Conservation (phyloP, 2,888 invertebrate genomes). For the Dilophus febrilis region DNA sequence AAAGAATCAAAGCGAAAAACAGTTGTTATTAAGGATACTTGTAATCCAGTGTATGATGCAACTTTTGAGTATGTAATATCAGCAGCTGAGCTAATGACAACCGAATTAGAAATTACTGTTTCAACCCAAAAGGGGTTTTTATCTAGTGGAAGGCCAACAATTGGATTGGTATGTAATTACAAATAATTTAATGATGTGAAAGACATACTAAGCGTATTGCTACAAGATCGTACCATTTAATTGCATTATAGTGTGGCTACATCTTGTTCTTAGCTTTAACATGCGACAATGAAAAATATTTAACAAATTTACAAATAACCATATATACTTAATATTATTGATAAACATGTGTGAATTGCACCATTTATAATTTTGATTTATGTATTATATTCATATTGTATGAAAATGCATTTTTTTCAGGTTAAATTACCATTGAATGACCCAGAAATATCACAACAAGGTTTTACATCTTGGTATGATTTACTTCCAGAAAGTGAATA, state of each 20-base stretch:
- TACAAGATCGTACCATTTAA: too few species aligned
- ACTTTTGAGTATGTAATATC: conserved; percentile 79
- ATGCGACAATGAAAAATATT: too few species aligned
- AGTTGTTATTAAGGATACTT: conserved; percentile 63
- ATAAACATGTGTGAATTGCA: too few species aligned
- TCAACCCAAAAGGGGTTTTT: conserved; percentile 76
- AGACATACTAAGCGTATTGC: too few species aligned
- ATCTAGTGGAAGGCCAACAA: conserved; percentile 60
- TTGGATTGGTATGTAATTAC: conserved; percentile 49
- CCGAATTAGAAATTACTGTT: conserved; percentile 69
- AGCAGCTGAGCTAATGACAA: conserved; percentile 56
- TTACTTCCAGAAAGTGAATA: conserved; percentile 22
- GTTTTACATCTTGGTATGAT: conserved; percentile 26
- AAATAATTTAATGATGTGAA: background rate
- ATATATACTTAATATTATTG: too few species aligned
- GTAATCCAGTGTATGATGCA: conserved; percentile 81
- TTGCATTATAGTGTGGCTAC: background rate
- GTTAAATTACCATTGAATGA: conserved; percentile 22
- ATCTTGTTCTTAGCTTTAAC: too few species aligned
- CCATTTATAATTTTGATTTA: too few species aligned
- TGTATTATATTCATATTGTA: too few species aligned
- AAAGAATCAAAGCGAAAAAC: conserved; percentile 82
- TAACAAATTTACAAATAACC: too few species aligned
- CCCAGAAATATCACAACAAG: conserved; percentile 21
- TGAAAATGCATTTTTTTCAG: conserved; percentile 17